Evolutionary conservation across 1,140 invertebrate genomes (phyloP).

Genomic region (Tenebrio molitor): DNA sequence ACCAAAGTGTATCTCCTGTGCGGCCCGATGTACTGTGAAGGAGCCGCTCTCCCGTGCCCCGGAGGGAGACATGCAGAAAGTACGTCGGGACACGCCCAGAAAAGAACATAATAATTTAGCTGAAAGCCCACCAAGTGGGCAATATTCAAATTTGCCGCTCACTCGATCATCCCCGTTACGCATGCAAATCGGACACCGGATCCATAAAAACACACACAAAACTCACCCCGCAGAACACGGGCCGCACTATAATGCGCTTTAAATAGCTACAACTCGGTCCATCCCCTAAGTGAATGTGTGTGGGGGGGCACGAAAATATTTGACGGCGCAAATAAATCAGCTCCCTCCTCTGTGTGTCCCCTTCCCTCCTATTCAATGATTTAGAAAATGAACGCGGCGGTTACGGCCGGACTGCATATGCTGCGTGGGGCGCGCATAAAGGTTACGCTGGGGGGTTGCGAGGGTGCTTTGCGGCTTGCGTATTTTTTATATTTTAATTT

Average conservation of each 20-base stretch:
- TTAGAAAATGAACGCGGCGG: slow-evolving; percentile 45
- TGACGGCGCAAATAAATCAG: slow-evolving; percentile 39
- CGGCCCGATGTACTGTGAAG: slow-evolving; percentile 40
- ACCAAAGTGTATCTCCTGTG: slow-evolving; percentile 56
- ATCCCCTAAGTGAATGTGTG: slow-evolving; percentile 20
- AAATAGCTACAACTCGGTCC: slow-evolving; percentile 8
- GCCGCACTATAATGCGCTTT: slow-evolving; percentile 16
- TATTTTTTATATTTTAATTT: slow-evolving; percentile 42
- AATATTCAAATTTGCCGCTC: slow-evolving; percentile 9
- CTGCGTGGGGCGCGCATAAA: slow-evolving; percentile 11
- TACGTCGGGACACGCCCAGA: slow-evolving; percentile 22
- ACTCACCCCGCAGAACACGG: too few relatives aligned
- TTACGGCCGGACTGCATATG: slow-evolving; percentile 34
- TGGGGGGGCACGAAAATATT: slow-evolving; percentile 23
- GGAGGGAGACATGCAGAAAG: slow-evolving; percentile 5
- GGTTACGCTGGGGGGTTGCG: slow-evolving; percentile 15
- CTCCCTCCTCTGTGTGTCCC: slow-evolving; percentile 12
- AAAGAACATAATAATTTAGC: slow-evolving; percentile 32
- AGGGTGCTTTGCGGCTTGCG: slow-evolving; percentile 3
- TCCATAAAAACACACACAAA: slow-evolving; percentile 11
- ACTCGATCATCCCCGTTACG: background rate
- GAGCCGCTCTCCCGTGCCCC: slow-evolving; percentile 34
- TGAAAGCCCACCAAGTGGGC: slow-evolving; percentile 4
- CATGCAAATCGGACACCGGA: background rate
- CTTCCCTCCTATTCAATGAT: slow-evolving; percentile 43